Evolutionary conservation across 2,888 invertebrate genomes (phyloP).

Genomic region (Clitarchus hookeri): DNA sequence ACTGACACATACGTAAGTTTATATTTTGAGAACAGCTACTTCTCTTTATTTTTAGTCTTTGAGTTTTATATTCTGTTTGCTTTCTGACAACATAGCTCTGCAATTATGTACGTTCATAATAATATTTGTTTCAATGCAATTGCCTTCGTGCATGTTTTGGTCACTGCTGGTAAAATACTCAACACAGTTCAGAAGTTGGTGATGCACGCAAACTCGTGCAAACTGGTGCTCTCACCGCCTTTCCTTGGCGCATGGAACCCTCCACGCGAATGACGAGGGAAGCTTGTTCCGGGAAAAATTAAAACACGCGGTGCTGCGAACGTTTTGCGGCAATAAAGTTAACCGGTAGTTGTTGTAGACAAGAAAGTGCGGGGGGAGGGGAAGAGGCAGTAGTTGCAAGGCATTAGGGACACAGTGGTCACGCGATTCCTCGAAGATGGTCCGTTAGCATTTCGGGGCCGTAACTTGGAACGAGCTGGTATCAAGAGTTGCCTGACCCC

Average conservation of each 20-base stretch:
- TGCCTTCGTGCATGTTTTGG: neutral
- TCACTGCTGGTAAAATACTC: neutral
- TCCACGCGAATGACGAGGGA: neutral
- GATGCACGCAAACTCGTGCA: neutral
- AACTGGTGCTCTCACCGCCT: neutral
- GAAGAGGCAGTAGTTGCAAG: neutral
- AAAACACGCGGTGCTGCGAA: neutral
- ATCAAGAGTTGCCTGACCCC: constrained; percentile 7
- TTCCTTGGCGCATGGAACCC: neutral
- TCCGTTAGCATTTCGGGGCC: no score
- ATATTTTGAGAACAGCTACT: no score
- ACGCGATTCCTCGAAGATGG: neutral
- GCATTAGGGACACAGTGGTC: neutral
- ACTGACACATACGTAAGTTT: no score
- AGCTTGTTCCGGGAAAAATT: neutral
- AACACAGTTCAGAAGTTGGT: neutral
- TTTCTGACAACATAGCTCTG: no score
- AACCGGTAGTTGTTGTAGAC: neutral
- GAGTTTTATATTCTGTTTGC: no score
- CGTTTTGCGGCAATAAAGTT: constrained; percentile 14
- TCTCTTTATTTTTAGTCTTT: no score
- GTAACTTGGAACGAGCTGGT: constrained; percentile 3
- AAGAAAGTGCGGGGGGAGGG: no score
- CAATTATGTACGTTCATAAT: no score
- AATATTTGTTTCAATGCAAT: no score